Evolutionary conservation across 2,797 vertebrate species (phyloP).

Genomic region (Oryzias sinensis): DNA sequence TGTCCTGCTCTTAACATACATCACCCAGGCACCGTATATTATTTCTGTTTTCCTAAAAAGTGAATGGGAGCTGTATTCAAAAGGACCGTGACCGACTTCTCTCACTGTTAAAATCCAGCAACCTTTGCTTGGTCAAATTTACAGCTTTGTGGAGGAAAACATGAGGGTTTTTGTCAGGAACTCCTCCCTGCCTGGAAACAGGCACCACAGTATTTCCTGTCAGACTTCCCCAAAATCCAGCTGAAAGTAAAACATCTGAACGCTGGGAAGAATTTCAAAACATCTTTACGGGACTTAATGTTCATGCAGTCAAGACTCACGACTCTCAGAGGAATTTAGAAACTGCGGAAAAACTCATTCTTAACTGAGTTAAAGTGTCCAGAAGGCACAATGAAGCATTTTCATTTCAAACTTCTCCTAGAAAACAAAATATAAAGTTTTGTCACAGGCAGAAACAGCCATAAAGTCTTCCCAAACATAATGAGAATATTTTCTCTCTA

Average conservation of each 20-base stretch:
- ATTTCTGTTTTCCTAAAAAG: not conserved
- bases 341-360: too few species aligned
- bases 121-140: not conserved
- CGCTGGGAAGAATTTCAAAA: not conserved
- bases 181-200: not conserved
- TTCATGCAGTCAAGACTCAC: too few species aligned
- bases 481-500: too few species aligned
- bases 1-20: conserved; percentile 7
- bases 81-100: not conserved
- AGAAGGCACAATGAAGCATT: too few species aligned
- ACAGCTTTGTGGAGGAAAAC: not conserved
- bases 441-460: too few species aligned
- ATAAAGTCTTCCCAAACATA: too few species aligned
- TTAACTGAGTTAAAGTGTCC: too few species aligned
- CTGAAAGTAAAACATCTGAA: conserved; percentile 1
- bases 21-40: conserved; percentile 3
- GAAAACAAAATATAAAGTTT: too few species aligned
- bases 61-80: not conserved
- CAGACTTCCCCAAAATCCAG: not conserved
- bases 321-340: too few species aligned
- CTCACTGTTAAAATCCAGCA: not conserved
- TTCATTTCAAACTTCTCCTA: too few species aligned
- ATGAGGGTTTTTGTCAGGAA: not conserved
- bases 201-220: not conserved
- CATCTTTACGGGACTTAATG: too few species aligned